Evolutionary conservation across 2,113 vertebrate species (phyloP).

Genomic region (Chinchilla lanigera): DNA sequence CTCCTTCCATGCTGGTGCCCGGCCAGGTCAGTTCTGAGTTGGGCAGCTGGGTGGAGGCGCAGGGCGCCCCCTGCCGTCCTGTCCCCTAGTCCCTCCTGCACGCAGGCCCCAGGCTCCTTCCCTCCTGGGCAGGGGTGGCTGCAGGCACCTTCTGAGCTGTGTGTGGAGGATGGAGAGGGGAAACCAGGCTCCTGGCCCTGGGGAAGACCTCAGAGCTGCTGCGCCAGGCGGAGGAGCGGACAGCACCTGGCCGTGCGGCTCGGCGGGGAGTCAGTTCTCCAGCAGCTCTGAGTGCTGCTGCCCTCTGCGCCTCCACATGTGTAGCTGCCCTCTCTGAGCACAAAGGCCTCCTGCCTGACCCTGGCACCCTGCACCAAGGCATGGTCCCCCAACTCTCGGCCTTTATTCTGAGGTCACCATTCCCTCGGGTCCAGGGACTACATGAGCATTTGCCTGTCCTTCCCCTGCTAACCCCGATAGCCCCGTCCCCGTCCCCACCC

Average conservation of each 20-base stretch:
- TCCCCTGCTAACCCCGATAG: background rate
- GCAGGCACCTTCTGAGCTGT: background rate
- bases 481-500: background rate
- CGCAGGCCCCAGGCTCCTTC: background rate
- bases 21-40: background rate
- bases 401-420: background rate
- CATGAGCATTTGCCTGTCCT: no score
- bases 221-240: background rate
- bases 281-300: background rate
- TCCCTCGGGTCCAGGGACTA: background rate
- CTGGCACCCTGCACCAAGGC: background rate
- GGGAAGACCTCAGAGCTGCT: no score
- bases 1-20: background rate
- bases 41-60: background rate
- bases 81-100: background rate
- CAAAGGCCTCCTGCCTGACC: background rate
- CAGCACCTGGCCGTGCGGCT: background rate
- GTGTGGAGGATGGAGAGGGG: background rate
- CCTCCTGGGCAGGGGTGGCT: background rate
- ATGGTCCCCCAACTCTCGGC: fast-evolving
- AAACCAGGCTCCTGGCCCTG: background rate
- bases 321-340: background rate
- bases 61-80: no score
- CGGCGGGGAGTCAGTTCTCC: background rate
- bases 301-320: background rate